phyloP scores from a whole-genome alignment of 2,113 vertebrate species.

The Plecturocebus donacophilus region DNA sequence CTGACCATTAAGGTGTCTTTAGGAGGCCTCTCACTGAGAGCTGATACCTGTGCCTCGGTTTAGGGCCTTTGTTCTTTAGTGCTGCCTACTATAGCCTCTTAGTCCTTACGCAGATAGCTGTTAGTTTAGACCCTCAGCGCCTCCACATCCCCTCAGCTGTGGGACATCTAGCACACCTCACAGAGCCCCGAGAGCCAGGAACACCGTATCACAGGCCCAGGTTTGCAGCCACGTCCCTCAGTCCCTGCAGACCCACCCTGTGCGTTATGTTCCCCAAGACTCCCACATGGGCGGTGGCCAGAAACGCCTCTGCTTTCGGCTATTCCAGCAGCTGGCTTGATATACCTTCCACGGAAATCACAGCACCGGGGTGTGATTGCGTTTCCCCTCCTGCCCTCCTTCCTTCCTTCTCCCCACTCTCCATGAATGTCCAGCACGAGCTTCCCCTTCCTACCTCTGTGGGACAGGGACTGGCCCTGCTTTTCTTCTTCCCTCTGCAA shows the following conservation, averaged over 20 bases:
- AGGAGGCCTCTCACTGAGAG: background rate
- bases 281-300: background rate
- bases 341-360: background rate
- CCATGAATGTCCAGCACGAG: background rate
- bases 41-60: no score
- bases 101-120: background rate
- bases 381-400: no score
- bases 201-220: accelerated
- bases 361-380: accelerated
- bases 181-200: background rate
- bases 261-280: background rate
- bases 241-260: background rate
- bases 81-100: background rate
- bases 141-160: accelerated
- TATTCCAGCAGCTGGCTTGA: background rate
- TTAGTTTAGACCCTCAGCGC: background rate
- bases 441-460: background rate
- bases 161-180: background rate
- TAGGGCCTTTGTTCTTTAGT: background rate
- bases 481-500: background rate
- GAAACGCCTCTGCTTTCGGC: background rate
- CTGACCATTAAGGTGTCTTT: background rate
- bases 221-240: background rate
- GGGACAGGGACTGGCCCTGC: background rate
- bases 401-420: background rate